Evolutionary conservation across 1,140 invertebrate genomes (phyloP), one percentile per base, ranked within the genome.

Genomic region (Drosophila biarmipes): DNA sequence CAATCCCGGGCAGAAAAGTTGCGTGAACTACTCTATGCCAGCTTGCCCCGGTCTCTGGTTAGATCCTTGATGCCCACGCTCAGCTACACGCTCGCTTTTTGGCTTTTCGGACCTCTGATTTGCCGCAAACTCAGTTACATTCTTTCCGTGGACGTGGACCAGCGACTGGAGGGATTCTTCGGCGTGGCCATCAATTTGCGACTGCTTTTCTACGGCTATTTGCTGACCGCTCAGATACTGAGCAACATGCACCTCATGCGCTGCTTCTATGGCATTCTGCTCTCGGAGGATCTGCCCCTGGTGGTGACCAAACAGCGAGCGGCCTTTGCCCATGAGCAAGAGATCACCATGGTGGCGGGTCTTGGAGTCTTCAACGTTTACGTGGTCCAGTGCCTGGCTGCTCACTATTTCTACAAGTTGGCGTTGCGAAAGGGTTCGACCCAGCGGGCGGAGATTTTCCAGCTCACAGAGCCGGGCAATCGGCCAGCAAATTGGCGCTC

Each of bases 401-500:
- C 95, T 52, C 92, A 95, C 35, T 96, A 96, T 91, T 92, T 97
- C 4, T 93, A 94, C 54, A 93, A 93, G 14, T 75, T 73, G 38
- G 37, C 80, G 0, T 40, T 38, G 27, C 58, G 66, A 4, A 68
- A 59, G 4, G 35, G 71, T 31, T 69, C 66, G 0, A 4, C 31
- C 6, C 42, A 95, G 67, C 93, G 96, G 64, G 64, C 90, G 38
- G 82, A 94, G 53, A 92, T 97, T 19, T 97, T 96, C 80, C 94
- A 94, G 12, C 90, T 97, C 0, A 96, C 96, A 53, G 94, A 95
- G 81, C 96, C 96, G 48, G 91, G 90, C 11, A 87, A 85, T 49
- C 96, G 96, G 91, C 96, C 96, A 2, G 95, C 95, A 67, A 96
- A 96, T 73, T 97, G 96, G 96, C 96, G 95, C 75, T 93, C 93